Percentiles rank a stretch among this genome's conserved stretches.
These are phyloP conservation scores for Harlomillsia oculata DNA, from an alignment of 1,140 invertebrate genomes.

Conservation along the genomic window DNA sequence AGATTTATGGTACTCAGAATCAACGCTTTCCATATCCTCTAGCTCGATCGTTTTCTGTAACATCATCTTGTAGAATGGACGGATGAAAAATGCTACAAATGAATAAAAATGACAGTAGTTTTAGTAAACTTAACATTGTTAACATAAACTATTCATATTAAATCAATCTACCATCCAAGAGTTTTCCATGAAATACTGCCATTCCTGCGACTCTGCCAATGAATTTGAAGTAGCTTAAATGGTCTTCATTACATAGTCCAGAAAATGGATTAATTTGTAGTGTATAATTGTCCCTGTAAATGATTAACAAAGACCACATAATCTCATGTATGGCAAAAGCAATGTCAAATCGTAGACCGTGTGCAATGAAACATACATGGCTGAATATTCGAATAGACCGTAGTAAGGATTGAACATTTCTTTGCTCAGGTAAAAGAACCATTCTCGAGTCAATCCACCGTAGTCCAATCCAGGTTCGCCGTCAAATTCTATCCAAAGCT, in stretches of 20 bases:
- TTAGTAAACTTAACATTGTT: slow-evolving; percentile 2
- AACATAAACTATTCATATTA: background rate
- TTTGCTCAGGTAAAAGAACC: slow-evolving; percentile 96
- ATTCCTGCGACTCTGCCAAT: slow-evolving; percentile 95
- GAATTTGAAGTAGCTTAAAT: slow-evolving; percentile 97
- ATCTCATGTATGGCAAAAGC: background rate
- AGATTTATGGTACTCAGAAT: slow-evolving; percentile 97
- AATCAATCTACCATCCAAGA: slow-evolving; percentile 23
- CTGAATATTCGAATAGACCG: slow-evolving; percentile 97
- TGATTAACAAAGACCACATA: slow-evolving; percentile 10
- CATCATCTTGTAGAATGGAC: slow-evolving; percentile 99
- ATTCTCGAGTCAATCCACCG: slow-evolving; percentile 90
- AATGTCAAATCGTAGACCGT: background rate
- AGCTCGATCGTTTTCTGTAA: slow-evolving; percentile 84
- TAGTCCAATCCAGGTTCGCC: slow-evolving; percentile 95
- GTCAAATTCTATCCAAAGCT: slow-evolving; percentile 98
- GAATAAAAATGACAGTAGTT: background rate
- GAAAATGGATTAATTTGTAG: slow-evolving; percentile 97
- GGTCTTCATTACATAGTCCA: slow-evolving; percentile 92
- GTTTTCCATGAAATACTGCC: slow-evolving; percentile 84
- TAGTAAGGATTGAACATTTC: slow-evolving; percentile 99
- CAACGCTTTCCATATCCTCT: slow-evolving; percentile 96
- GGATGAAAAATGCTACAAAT: slow-evolving; percentile 87
- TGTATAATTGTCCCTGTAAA: slow-evolving; percentile 88
- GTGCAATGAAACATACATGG: slow-evolving; percentile 65